Conservation (phyloP, 2,888 invertebrate genomes). For the Galerucella nymphaeae region DNA sequence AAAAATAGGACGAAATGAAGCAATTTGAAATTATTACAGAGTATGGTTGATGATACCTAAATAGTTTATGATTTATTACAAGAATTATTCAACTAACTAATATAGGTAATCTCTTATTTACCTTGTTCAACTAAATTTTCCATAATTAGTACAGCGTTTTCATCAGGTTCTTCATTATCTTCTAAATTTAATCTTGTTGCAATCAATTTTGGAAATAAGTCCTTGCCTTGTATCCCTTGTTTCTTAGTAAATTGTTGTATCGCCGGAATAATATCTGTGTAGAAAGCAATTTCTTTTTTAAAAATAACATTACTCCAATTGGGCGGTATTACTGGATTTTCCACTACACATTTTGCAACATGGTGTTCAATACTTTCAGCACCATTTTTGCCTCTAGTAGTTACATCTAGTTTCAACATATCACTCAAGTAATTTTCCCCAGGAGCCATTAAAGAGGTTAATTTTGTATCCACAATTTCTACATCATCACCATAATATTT, state of each 20-base stretch:
- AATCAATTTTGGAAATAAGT: conserved; percentile 64
- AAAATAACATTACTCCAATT: conserved; percentile 67
- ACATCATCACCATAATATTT: neutral
- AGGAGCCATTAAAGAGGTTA: conserved; percentile 20
- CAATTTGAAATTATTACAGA: no score
- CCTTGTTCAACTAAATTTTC: conserved; percentile 64
- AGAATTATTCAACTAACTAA: no score
- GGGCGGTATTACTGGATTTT: neutral
- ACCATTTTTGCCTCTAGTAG: conserved; percentile 7
- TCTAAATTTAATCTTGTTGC: conserved; percentile 56
- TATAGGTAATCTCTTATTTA: conserved; percentile 19
- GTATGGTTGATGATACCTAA: no score
- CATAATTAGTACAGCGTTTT: conserved; percentile 67
- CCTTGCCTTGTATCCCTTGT: conserved; percentile 58
- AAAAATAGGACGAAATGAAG: no score
- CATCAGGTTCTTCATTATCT: conserved; percentile 54
- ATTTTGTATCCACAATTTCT: conserved; percentile 24
- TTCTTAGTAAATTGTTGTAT: conserved; percentile 64
- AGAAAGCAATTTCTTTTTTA: conserved; percentile 66
- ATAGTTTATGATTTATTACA: no score
- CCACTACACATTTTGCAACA: conserved; percentile 14
- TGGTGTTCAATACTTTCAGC: conserved; percentile 13
- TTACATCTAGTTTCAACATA: conserved; percentile 34
- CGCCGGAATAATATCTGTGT: conserved; percentile 63
- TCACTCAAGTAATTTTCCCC: conserved; percentile 41